Evolutionary conservation across 2,888 invertebrate species (phyloP).

Genomic region (Allygus modestus): DNA sequence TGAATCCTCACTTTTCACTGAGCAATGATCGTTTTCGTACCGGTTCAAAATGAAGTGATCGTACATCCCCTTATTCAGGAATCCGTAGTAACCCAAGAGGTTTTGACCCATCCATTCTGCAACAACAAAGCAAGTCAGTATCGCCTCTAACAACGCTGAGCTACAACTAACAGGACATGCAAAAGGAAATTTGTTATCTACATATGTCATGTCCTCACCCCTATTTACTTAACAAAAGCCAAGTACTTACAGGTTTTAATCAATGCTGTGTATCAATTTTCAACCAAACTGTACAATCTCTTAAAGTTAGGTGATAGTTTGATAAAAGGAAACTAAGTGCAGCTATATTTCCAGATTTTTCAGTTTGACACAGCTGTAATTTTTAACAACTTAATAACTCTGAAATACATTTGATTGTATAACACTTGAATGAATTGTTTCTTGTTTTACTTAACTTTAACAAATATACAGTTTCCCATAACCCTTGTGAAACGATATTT

Average conservation of each 20-base stretch:
- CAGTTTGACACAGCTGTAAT: too few species aligned
- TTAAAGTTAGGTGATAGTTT: neutral
- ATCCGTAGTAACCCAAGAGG: conserved; percentile 49
- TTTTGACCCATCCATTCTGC: conserved; percentile 54
- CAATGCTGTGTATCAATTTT: neutral
- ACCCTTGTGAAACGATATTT: too few species aligned
- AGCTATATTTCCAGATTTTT: too few species aligned
- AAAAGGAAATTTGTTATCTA: conserved; percentile 39
- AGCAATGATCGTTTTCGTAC: conserved; percentile 39
- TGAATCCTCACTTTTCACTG: conserved; percentile 54
- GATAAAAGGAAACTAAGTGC: neutral
- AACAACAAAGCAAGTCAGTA: conserved; percentile 13
- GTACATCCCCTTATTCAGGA: conserved; percentile 67
- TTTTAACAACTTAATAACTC: too few species aligned
- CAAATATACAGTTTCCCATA: too few species aligned
- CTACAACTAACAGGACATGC: conserved; percentile 45
- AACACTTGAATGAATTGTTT: too few species aligned
- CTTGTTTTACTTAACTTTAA: too few species aligned
- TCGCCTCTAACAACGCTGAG: neutral
- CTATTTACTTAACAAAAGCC: neutral
- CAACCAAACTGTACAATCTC: neutral
- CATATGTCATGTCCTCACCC: conserved; percentile 19
- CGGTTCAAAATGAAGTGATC: conserved; percentile 71
- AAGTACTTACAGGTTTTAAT: neutral
- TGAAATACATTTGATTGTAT: too few species aligned